Evolutionary conservation across 2,797 vertebrate genomes (phyloP).

Genomic region (Gorsachius magnificus): DNA sequence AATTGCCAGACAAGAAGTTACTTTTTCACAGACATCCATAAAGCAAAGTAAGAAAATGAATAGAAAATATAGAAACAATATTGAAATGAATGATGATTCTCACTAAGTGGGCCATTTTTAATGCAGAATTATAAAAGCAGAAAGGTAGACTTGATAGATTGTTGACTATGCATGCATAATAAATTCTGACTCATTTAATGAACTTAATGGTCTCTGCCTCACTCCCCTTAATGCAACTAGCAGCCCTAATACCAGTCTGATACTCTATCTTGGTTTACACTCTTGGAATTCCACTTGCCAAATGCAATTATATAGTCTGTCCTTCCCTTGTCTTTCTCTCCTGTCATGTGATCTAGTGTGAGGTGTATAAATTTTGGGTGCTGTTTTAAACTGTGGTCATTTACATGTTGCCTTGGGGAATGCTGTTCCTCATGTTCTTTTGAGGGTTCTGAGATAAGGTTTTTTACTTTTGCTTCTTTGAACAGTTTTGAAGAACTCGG

Average conservation of each 20-base stretch:
- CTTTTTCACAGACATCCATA: not conserved
- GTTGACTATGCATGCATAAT: not conserved
- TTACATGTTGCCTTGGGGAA: not conserved
- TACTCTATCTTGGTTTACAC: not conserved
- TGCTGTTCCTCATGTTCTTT: not conserved
- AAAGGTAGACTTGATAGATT: not conserved
- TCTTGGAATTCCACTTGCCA: not conserved
- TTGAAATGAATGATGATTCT: not conserved
- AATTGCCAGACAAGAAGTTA: not conserved
- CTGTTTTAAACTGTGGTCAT: not conserved
- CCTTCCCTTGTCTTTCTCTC: not conserved
- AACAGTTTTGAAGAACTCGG: not conserved
- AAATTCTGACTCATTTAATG: conserved; percentile 2
- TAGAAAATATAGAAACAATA: not conserved
- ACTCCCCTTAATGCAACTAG: not conserved
- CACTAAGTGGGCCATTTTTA: not conserved
- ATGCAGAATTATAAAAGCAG: not conserved
- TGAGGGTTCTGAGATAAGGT: not conserved
- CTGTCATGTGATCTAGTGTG: not conserved
- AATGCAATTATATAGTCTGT: not conserved
- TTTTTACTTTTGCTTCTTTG: not conserved
- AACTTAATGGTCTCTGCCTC: not conserved
- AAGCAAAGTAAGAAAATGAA: not conserved
- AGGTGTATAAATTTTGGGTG: not conserved
- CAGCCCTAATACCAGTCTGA: not conserved